Evolutionary conservation across 1,140 invertebrate species (phyloP), one percentile per base, ranked within the genome.

Genomic region (Cheumatopsyche charites): DNA sequence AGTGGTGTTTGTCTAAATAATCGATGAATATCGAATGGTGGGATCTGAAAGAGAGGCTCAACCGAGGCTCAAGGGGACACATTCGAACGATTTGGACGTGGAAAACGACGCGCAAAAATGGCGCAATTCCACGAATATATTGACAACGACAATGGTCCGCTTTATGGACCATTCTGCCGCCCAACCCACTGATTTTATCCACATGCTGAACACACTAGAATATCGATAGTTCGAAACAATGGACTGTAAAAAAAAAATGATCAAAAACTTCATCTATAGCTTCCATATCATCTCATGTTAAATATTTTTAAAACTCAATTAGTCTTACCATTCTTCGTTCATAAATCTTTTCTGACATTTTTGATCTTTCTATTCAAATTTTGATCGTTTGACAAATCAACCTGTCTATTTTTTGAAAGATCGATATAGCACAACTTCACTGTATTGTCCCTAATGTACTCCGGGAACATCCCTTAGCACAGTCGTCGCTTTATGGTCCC

Each of bases 101-200:
- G 21, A 58, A 23, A 21, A 23, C 55, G 55, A 58, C 19, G 21
- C 11, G 23, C 55, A 58, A 58, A 58, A 58, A 66, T 66, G 63
- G 42, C 45, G 49, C 55, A 68, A 68, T 68, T 68, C 49, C 66
- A 23, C 66, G 26, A 58, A 58, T 55, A 42, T 45, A 55, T 68
- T 19, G 62, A 43, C 43, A 45, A 21, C 26, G 73, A 52, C 29
- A 69, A 52, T 49, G 62, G 73, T 62, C 52, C 67, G 70, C 67
- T 70, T 71, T 70, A 72, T 70, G 67, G 49, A 47, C 62, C 65
- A 70, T 68, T 68, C 67, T 70, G 63, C n/a, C 52, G 26, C 61
- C 19, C 43, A 41, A 2, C 55, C 36, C 7, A 41, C 61, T 12
- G 23, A 58, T 36, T 36, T 36, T 36, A 36, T 36, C 29, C 29